Evolutionary conservation across 2,797 vertebrate genomes (phyloP), one percentile per base, ranked within the genome.

Genomic region (Alauda arvensis): DNA sequence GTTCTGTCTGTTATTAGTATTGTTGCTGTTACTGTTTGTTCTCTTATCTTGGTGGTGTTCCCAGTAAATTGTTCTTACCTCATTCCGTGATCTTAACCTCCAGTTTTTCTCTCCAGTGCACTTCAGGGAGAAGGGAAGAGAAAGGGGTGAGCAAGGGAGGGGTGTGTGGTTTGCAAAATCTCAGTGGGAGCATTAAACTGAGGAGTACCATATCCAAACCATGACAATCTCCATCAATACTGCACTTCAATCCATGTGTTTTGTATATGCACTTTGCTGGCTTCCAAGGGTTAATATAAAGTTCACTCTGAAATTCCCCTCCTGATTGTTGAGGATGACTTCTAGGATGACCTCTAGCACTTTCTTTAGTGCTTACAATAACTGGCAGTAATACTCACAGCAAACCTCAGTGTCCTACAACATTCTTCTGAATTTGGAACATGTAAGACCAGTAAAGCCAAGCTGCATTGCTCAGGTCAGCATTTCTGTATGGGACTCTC

Each of bases 61-160:
- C 5, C 37, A n/a, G 37, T 28, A 69, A 69, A 37, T 42, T 55
- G 7, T 26, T 83, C 46, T 42, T 42, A 42, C 18, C 20, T 34
- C 6, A 19, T 40, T 42, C 37, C 25, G 18, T 7, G 10, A 14
- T 69, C 34, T 61, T 77, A 13, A 55, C 15, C 13, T 49, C 37
- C 37, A 37, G 37, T 37, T 37, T 37, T 63, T 65, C 28, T 51
- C 39, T 57, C 45, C 28, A 8, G 4, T 24, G 19, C 10, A n/a
- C 17, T 67, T 24, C 33, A 40, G 14, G 33, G 46, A 66, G 39
- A 66, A 45, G 16, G 45, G 39, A 59, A 51, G n/a, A 16, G 10
- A 43, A 52, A 33, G 24, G 9, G 6, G 5, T 37, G 51, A 63
- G 20, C 0, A 2, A 43, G 26, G 12, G 37, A 69, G 7, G 0